phyloP scores from a whole-genome alignment of 2,113 vertebrate genomes.

The Silurus meridionalis region DNA sequence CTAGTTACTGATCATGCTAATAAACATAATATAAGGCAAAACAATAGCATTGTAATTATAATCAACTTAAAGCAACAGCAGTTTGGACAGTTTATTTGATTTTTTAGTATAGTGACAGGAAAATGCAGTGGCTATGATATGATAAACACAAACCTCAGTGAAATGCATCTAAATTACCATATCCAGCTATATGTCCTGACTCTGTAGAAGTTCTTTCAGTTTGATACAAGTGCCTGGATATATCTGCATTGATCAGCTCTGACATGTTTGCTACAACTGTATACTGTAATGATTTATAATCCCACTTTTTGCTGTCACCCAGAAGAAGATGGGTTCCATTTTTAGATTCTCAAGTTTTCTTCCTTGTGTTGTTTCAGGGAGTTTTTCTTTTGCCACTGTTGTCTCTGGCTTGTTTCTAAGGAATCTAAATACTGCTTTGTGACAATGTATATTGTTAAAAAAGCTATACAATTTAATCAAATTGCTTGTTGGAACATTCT shows the following conservation, averaged over 20 bases:
- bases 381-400: background rate
- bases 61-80: background rate
- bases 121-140: background rate
- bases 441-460: background rate
- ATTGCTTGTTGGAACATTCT: constrained; percentile 36
- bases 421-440: too few species aligned
- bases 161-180: background rate
- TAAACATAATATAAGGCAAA: background rate
- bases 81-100: background rate
- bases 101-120: background rate
- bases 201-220: background rate
- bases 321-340: background rate
- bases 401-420: background rate
- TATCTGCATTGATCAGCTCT: constrained; percentile 15
- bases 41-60: background rate
- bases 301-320: background rate
- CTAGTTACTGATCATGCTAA: constrained; percentile 27
- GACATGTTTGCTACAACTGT: constrained; percentile 15
- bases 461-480: background rate
- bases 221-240: constrained; percentile 3
- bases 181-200: background rate
- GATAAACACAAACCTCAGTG: background rate
- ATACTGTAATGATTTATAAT: constrained; percentile 8
- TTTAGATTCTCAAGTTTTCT: background rate
- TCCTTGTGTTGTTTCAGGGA: background rate